Base-by-base conservation (phyloP, 2,113 vertebrate genomes). In the Odocoileus virginianus region DNA sequence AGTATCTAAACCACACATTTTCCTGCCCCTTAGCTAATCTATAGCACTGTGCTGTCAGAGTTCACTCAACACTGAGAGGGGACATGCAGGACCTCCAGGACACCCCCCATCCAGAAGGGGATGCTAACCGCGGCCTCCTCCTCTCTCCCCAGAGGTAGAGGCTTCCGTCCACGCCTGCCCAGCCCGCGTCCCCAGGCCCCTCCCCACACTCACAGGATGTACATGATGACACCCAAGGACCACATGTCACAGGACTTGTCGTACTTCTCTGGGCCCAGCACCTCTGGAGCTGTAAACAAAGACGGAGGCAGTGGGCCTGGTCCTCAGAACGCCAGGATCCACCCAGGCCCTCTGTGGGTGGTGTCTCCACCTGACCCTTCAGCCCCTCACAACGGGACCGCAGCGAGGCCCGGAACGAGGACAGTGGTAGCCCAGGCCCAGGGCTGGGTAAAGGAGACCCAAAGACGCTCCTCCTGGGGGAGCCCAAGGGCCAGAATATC, bases 161-260 rank as follows among this genome's bases (percentile, higher is more conserved):
- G 43, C 76, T 55, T 47, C 94, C 23, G 6, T 33, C 13, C 1
- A 3, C 4, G 17, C n/a, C 55, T 19, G 54, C 30, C 17, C 45
- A 0, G 4, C 81, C 17, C 0, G 1, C 11, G 17, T 25, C 23
- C 57, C 33, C 0, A 5, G 6, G 13, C 16, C 15, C 30, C 28
- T 16, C 11, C 57, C 40, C 10, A 28, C 89, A 99, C 99, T 99
- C 96, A 99, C 99, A 99, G 98, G 97, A 99, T 99, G 95, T 99
- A 99, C 99, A 99, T 99, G 98, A 99, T 99, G 99, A 99, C 99
- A 1, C 99, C 99, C 50, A 99, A 98, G 33, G 99, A 99, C 99
- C 99, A 99, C 99, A 99, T 99, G 98, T 99, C 99, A 96, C 99
- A 99, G 88, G 99, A 99, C 98, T 99, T 99, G 98, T 99, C 99